Percentiles rank a stretch among this genome's conserved stretches.
These are phyloP conservation scores for Aphyosemion australe DNA, from an alignment of 2,113 vertebrate species.

Conservation along the genomic window DNA sequence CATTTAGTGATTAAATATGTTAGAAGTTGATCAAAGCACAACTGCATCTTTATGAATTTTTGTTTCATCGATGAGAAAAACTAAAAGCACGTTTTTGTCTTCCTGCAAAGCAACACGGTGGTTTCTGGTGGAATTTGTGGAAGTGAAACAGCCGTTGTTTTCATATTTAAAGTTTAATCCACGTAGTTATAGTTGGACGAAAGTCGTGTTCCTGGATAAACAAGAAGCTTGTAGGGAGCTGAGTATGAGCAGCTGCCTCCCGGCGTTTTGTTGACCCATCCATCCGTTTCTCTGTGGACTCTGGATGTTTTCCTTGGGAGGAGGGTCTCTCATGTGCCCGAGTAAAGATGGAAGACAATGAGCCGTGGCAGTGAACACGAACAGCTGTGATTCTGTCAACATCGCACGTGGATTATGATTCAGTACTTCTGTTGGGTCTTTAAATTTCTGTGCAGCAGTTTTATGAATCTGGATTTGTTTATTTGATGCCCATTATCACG, in stretches of 20 bases:
- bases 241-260: not conserved
- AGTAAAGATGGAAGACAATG: constrained; percentile 3
- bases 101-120: too few species aligned
- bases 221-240: not conserved
- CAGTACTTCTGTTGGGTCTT: not conserved
- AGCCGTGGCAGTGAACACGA: constrained; percentile 3
- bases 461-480: not conserved
- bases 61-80: too few species aligned
- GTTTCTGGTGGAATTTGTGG: too few species aligned
- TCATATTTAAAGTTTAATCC: too few species aligned
- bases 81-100: too few species aligned
- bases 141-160: too few species aligned
- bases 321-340: not conserved
- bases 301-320: constrained; percentile 4
- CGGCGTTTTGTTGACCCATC: constrained; percentile 1
- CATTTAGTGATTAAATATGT: too few species aligned
- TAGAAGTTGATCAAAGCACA: too few species aligned
- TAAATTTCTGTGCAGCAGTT: not conserved
- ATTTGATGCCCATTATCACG: not conserved
- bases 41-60: too few species aligned
- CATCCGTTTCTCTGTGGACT: not conserved
- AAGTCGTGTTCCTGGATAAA: not conserved
- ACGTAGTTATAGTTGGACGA: too few species aligned
- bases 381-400: constrained; percentile 11
- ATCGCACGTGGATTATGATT: not conserved